Evolutionary conservation across 2,888 invertebrate species (phyloP), one percentile per base, ranked within the genome.

Genomic region (Spialia ferax): DNA sequence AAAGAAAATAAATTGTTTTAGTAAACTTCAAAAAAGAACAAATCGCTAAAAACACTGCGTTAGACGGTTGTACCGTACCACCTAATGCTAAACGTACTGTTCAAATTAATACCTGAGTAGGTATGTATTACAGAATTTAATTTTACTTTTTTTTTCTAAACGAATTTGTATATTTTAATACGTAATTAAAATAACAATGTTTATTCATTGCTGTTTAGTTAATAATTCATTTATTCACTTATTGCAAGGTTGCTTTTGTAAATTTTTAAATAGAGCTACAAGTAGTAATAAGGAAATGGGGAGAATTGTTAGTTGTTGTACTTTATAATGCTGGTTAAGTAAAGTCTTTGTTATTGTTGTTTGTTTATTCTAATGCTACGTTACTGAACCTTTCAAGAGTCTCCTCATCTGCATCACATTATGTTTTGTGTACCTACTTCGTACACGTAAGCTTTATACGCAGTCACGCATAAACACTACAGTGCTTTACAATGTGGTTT

Each of bases 331-430:
- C 52, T 54, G 35, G 52, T 42, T 52, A 42, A 65, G 64, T 18
- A 11, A 52, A 59, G 20, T 66, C 59, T 66, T 66, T 66, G 65
- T 65, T 55, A n/a, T 59, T 26, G 18, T 26, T 42, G 59, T 29
- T 26, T 59, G 38, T 59, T 60, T 54, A 66, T 66, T 59, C 52
- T 66, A 66, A 66, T 66, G 42, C 38, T 38, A 42, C 45, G 23
- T 42, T 42, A 18, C 42, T 52, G 57, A 20, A 22, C 35, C 68
- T 67, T 73, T 74, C 52, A 60, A 66, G 18, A 54, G 7, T 0
- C 50, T 15, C 23, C 57, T 50, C 15, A 6, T 42, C 26, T 60
- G 13, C 48, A 50, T 62, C 50, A 20, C 15, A 22, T 20, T 50
- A 20, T 26, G 29, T 35, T 35, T 13, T 52, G n/a, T 32, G 11